These are phyloP conservation scores for Apodemia zela DNA, from an alignment of 2,888 invertebrate genomes.

Conservation along the genomic window DNA sequence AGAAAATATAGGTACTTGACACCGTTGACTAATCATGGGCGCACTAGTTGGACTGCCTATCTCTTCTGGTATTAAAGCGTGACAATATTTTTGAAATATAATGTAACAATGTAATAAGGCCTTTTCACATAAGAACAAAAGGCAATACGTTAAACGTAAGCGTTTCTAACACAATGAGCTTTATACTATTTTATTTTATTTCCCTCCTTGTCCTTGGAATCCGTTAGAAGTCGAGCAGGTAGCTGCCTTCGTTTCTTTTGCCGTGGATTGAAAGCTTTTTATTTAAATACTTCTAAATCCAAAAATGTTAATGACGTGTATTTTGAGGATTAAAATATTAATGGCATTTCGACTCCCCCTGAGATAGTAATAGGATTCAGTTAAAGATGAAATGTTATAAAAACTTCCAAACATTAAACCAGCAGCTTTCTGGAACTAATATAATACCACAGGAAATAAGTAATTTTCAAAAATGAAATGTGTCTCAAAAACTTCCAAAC, in stretches of 20 bases:
- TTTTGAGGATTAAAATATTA: background rate
- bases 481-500: too few species aligned
- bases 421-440: too few species aligned
- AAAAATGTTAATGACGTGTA: constrained; percentile 10
- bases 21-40: too few species aligned
- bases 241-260: constrained; percentile 10
- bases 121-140: constrained; percentile 41
- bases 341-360: background rate
- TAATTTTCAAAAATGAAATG: too few species aligned
- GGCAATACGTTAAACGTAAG: constrained; percentile 55
- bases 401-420: too few species aligned
- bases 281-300: constrained; percentile 5
- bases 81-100: too few species aligned
- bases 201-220: constrained; percentile 42
- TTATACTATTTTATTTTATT: constrained; percentile 51
- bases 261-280: background rate
- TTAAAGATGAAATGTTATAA: too few species aligned
- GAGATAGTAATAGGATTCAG: too few species aligned
- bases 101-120: background rate
- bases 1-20: too few species aligned
- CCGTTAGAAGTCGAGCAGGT: constrained; percentile 41
- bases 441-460: too few species aligned
- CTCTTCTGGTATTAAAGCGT: too few species aligned
- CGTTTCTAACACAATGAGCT: constrained; percentile 56
- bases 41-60: too few species aligned